Conservation (phyloP, 2,888 invertebrate genomes). For the Omphaloscelis lunosa region DNA sequence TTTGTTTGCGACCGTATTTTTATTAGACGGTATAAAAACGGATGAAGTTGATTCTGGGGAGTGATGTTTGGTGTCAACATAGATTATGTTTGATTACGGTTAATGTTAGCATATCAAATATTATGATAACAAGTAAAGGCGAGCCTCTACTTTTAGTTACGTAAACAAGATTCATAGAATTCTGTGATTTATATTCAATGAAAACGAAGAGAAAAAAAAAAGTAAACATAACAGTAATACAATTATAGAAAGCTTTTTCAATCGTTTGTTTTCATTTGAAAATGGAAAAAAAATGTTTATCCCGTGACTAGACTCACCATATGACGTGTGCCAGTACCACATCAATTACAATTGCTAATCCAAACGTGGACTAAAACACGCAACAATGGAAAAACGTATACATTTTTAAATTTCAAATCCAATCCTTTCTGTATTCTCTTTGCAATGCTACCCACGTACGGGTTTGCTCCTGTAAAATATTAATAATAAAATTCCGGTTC, state of each 20-base stretch:
- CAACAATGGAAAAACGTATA: slow-evolving; percentile 41
- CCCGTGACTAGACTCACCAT: slow-evolving; percentile 30
- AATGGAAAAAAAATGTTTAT: slow-evolving; percentile 45
- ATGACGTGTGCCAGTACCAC: slow-evolving; percentile 32
- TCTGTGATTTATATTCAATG: slow-evolving; percentile 16
- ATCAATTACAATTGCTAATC: slow-evolving; percentile 66
- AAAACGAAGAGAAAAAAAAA: neutral
- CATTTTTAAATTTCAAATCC: slow-evolving; percentile 66
- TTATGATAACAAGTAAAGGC: slow-evolving; percentile 39
- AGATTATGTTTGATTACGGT: slow-evolving; percentile 52
- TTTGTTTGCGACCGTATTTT: slow-evolving; percentile 65
- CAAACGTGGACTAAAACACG: slow-evolving; percentile 48
- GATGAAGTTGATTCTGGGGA: slow-evolving; percentile 60
- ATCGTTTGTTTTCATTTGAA: slow-evolving; percentile 28
- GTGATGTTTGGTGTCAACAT: slow-evolving; percentile 63
- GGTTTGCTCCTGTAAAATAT: slow-evolving; percentile 63
- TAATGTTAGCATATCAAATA: slow-evolving; percentile 58
- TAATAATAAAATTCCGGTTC: slow-evolving; percentile 68
- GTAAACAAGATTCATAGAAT: slow-evolving; percentile 35
- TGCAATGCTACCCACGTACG: slow-evolving; percentile 54
- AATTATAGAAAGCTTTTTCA: slow-evolving; percentile 21
- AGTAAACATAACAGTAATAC: slow-evolving; percentile 29
- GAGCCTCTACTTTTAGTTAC: slow-evolving; percentile 33
- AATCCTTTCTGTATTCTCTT: slow-evolving; percentile 57
- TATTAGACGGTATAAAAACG: slow-evolving; percentile 64